Base-by-base conservation (phyloP, 23 tunicate species). In the Clavelina lepadiformis region DNA sequence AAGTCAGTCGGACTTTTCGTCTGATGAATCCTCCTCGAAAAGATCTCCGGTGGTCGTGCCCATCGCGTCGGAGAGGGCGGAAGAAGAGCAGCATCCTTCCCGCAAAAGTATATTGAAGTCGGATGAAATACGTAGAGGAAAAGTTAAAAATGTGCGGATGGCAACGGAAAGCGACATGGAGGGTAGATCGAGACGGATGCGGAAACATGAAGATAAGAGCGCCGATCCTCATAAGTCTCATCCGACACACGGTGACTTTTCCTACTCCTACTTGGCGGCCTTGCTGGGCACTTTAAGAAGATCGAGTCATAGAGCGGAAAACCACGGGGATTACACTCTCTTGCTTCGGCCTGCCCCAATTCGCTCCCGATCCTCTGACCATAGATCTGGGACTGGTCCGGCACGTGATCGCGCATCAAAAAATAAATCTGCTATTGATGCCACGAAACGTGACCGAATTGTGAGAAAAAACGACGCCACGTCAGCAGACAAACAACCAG, bases 231-330 rank as follows among this genome's bases (percentile, higher is more conserved):
- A 19, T 58, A 19, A 58, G 65, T 6, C 38, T 5, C 7, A n/a
- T n/a, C n/a, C n/a, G n/a, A n/a, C n/a, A n/a, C n/a, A n/a, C n/a
- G n/a, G n/a, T n/a, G n/a, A n/a, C n/a, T 65, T 41, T 22, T 31
- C 71, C 20, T 65, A 65, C 46, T 20, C 71, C 28, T 65, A 65
- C 50, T 30, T 65, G 2, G 29, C 46, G 15, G 54, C 71, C 26
- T 34, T 65, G 5, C 71, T 65, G 2, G 26, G 45, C 53, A 65
- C 71, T 6, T 37, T 65, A 6, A 53, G 27, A 37, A 5, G 1
- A 4, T 24, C 26, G 31, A 41, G 30, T 24, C 71, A 2, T 5
- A 30, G 25, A 27, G 18, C 2, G 26, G 31, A 13, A 32, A 36
- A 1, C 54, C 28, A 3, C 7, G 2, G 44, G 32, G 71, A 11